Evolutionary conservation across 2,888 invertebrate species (phyloP).

Genomic region (Sthenelais limicola): DNA sequence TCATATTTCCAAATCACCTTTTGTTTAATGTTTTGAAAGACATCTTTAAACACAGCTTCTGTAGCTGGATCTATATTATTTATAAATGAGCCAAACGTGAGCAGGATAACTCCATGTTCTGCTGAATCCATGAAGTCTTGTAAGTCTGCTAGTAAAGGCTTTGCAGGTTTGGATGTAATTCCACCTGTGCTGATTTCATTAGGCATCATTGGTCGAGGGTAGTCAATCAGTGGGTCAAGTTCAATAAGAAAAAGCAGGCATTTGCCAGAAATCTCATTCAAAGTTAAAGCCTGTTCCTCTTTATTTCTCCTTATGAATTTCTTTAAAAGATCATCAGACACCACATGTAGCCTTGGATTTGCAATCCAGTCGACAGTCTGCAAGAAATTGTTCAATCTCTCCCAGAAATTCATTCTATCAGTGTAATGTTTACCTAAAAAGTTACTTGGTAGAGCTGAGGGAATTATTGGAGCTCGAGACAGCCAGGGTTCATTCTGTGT

Average conservation of each 20-base stretch:
- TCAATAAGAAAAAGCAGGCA: slow-evolving; percentile 13
- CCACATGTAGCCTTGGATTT: too few species aligned
- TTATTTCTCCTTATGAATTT: too few species aligned
- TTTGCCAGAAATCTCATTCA: neutral
- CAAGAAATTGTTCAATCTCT: neutral
- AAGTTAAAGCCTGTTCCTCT: too few species aligned
- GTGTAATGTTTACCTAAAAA: neutral
- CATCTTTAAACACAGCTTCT: neutral
- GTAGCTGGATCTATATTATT: too few species aligned
- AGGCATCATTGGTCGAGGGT: slow-evolving; percentile 3
- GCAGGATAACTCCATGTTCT: neutral
- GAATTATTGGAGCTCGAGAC: neutral
- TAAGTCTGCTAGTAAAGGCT: slow-evolving; percentile 1
- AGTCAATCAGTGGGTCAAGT: neutral
- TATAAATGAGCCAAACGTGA: slow-evolving; percentile 14
- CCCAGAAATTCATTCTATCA: neutral
- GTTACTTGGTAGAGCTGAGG: neutral
- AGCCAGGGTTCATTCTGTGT: neutral
- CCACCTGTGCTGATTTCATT: slow-evolving; percentile 14
- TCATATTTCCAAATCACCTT: neutral
- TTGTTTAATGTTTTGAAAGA: neutral
- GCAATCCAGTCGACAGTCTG: neutral
- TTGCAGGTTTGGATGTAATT: slow-evolving; percentile 9
- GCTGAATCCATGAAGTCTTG: neutral
- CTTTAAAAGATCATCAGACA: too few species aligned